Evolutionary conservation across 1,140 invertebrate genomes (phyloP).

Genomic region (Brachystomella parvula): DNA sequence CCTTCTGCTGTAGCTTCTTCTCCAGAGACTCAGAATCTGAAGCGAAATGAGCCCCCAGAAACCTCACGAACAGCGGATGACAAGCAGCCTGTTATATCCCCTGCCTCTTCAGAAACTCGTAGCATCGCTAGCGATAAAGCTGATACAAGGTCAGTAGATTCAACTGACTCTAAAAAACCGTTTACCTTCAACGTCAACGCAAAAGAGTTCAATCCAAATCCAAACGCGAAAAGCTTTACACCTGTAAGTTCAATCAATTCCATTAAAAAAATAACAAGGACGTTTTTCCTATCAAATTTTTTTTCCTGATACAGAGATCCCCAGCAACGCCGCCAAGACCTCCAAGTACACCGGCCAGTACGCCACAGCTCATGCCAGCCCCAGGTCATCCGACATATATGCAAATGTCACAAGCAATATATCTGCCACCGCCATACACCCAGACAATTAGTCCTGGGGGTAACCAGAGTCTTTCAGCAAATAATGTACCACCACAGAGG

Average conservation of each 20-base stretch:
- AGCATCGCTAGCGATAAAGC: neutral
- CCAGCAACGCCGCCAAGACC: constrained; percentile 37
- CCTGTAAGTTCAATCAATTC: constrained; percentile 56
- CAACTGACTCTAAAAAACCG: constrained; percentile 59
- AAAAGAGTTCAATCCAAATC: constrained; percentile 86
- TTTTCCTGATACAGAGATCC: constrained; percentile 23
- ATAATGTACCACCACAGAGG: neutral
- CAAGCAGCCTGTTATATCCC: constrained; percentile 4
- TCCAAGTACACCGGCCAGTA: constrained; percentile 33
- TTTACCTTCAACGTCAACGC: constrained; percentile 79
- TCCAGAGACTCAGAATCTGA: neutral
- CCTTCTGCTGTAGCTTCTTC: constrained; percentile 11
- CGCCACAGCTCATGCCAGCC: constrained; percentile 28
- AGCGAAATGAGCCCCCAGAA: neutral
- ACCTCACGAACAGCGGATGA: neutral
- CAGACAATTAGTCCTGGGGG: constrained; percentile 7
- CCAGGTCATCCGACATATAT: constrained; percentile 17
- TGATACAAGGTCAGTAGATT: constrained; percentile 41
- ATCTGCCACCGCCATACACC: constrained; percentile 5
- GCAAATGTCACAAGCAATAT: constrained; percentile 13
- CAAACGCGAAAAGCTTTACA: constrained; percentile 73
- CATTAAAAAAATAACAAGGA: neutral
- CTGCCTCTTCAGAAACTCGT: constrained; percentile 3
- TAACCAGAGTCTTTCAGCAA: constrained; percentile 3
- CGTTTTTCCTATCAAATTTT: neutral